Percentiles rank a stretch among this genome's conserved stretches.
Evolutionary conservation across 2,113 vertebrate genomes (phyloP).

Genomic region (Vicugna pacos): DNA sequence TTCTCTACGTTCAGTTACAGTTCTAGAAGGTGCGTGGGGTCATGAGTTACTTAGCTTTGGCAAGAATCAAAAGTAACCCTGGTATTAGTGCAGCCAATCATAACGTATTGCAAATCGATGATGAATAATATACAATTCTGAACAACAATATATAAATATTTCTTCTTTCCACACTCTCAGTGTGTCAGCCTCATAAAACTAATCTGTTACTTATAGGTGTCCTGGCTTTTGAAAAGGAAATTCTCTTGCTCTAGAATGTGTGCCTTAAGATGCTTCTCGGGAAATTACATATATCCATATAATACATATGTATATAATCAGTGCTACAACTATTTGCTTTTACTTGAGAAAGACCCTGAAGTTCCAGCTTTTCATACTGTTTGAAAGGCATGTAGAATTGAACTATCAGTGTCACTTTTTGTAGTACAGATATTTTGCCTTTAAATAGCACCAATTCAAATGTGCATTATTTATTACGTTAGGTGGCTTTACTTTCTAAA

Average conservation of each 20-base stretch:
- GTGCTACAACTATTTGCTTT: conserved; percentile 9
- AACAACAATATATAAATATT: background rate
- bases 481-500: conserved; percentile 38
- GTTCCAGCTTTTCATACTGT: conserved; percentile 5
- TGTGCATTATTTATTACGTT: conserved; percentile 42
- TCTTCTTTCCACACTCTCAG: background rate
- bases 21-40: background rate
- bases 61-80: background rate
- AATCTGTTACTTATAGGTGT: background rate
- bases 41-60: background rate
- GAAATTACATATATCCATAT: background rate
- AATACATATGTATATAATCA: background rate
- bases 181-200: background rate
- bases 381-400: conserved; percentile 40
- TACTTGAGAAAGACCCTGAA: background rate
- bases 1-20: background rate
- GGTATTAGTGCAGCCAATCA: background rate
- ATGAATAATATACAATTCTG: background rate
- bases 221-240: conserved; percentile 30
- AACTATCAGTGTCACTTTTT: conserved; percentile 62
- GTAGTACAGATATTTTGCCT: conserved; percentile 27
- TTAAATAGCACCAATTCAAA: conserved; percentile 61
- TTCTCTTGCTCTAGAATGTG: background rate
- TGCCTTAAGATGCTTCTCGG: background rate
- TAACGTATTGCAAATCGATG: background rate